These are phyloP conservation scores for Antrozous pallidus DNA, from an alignment of 2,797 vertebrate genomes.

Conservation along the genomic window DNA sequence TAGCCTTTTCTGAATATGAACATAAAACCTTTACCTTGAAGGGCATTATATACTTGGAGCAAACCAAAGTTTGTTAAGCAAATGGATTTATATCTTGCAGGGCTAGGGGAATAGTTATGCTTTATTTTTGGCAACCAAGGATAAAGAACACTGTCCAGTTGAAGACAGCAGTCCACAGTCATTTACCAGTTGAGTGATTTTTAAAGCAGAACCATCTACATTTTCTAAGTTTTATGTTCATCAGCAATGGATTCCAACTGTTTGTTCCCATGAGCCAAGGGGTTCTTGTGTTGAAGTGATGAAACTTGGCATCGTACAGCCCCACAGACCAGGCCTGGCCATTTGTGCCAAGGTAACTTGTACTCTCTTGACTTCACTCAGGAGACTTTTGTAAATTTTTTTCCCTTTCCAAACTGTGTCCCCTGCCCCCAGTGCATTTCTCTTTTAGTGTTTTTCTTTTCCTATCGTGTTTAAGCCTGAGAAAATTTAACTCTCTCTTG, in stretches of 20 bases:
- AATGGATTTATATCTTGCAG: slow-evolving; percentile 3
- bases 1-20: slow-evolving; percentile 12
- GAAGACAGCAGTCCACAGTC: background rate
- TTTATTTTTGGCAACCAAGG: slow-evolving; percentile 19
- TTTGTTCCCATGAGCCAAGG: background rate
- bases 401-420: background rate
- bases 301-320: background rate
- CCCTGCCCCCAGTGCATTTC: background rate
- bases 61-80: slow-evolving; percentile 40
- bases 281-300: background rate
- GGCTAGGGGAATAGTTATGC: background rate
- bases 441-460: background rate
- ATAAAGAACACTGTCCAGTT: background rate
- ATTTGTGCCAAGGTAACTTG: background rate
- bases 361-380: background rate
- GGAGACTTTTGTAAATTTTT: background rate
- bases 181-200: background rate
- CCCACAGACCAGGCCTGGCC: background rate
- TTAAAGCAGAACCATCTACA: background rate
- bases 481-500: background rate
- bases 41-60: slow-evolving; percentile 13
- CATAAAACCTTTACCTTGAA: slow-evolving; percentile 33
- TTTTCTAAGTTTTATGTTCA: background rate
- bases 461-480: background rate
- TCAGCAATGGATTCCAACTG: background rate